phyloP scores from a whole-genome alignment of 2,888 invertebrate species.

The Onchidella celtica region DNA sequence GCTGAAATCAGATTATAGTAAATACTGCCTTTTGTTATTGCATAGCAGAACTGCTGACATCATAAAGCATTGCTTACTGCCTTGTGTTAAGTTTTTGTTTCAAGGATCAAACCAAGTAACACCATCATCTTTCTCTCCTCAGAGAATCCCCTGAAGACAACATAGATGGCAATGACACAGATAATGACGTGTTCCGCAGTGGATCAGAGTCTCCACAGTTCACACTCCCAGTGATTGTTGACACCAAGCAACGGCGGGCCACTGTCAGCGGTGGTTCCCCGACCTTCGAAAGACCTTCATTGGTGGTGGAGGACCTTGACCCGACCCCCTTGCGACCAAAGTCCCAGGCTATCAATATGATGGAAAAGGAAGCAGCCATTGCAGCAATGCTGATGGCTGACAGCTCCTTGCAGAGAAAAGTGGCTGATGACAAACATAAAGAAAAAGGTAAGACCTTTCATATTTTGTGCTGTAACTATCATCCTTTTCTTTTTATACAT shows the following conservation, averaged over 20 bases:
- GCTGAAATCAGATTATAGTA: too few species aligned
- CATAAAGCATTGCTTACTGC: too few species aligned
- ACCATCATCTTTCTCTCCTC: conserved; percentile 10
- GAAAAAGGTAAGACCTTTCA: too few species aligned
- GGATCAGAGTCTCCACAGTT: conserved; percentile 75
- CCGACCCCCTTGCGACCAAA: conserved; percentile 68
- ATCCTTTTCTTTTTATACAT: not conserved
- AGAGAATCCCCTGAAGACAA: conserved; percentile 55
- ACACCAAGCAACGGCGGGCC: conserved; percentile 87
- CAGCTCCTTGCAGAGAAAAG: conserved; percentile 33
- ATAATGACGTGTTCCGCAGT: conserved; percentile 80
- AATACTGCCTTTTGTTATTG: too few species aligned
- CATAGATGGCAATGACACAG: conserved; percentile 78
- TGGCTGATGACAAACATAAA: conserved; percentile 10
- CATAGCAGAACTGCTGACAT: too few species aligned
- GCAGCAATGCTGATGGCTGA: conserved; percentile 46
- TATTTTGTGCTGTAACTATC: not conserved
- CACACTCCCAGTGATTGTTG: conserved; percentile 72
- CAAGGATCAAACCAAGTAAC: too few species aligned
- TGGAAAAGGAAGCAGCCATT: conserved; percentile 53
- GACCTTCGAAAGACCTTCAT: conserved; percentile 66
- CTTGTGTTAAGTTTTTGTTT: too few species aligned
- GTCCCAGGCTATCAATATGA: conserved; percentile 58
- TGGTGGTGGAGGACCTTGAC: conserved; percentile 74
- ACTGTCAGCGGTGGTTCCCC: conserved; percentile 89